A percentile compares a stretch with the other conserved stretches of the same genome.
phyloP scores from a whole-genome alignment of 2,888 invertebrate genomes.

The Boloria selene region DNA sequence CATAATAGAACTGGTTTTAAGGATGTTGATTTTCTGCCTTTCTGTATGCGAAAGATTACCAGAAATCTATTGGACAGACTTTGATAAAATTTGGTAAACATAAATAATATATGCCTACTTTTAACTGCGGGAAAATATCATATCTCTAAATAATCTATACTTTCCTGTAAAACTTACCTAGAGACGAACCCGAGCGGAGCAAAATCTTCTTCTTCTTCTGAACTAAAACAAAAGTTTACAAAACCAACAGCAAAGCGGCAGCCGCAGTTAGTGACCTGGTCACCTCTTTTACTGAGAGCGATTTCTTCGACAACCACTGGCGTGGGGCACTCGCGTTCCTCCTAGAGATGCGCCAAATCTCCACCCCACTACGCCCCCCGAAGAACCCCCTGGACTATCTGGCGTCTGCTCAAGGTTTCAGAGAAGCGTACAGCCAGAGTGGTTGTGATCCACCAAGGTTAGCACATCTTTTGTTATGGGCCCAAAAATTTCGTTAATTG shows the following conservation, averaged over 20 bases:
- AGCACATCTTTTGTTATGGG: background rate
- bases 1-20: too few species aligned
- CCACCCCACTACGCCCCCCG: conserved; percentile 81
- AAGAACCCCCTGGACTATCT: conserved; percentile 86
- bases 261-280: conserved; percentile 55
- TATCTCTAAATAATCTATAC: too few species aligned
- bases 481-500: background rate
- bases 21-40: too few species aligned
- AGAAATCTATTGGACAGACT: too few species aligned
- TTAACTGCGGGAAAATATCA: too few species aligned
- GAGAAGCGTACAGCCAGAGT: conserved; percentile 85
- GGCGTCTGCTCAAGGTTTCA: conserved; percentile 82
- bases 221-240: background rate
- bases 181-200: too few species aligned
- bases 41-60: too few species aligned
- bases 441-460: conserved; percentile 86
- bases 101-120: too few species aligned
- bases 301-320: conserved; percentile 60
- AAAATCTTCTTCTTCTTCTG: too few species aligned
- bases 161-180: too few species aligned
- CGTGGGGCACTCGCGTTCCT: conserved; percentile 83
- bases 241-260: conserved; percentile 61
- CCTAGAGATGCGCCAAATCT: conserved; percentile 82
- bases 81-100: too few species aligned
- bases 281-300: conserved; percentile 47